Evolutionary conservation across 1,140 invertebrate species (phyloP), one percentile per base, ranked within the genome.

Genomic region (Drosophila kurseongensis): DNA sequence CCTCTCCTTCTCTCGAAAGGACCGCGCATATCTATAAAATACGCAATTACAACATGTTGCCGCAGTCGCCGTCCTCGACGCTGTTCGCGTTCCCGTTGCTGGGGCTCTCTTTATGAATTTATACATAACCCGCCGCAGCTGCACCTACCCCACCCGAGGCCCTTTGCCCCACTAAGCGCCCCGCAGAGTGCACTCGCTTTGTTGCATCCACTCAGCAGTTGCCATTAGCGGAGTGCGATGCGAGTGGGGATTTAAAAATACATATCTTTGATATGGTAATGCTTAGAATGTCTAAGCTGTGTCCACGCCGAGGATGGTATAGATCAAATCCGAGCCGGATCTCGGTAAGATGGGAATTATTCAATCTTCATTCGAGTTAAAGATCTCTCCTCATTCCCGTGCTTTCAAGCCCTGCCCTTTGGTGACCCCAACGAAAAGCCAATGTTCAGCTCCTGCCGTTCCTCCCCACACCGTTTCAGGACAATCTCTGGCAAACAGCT

Each of bases 41-140:
- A 88, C 84, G 84, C 84, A 88, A 88, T 88, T 88, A 88, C 80
- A 86, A 81, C 84, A 83, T 89, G 84, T 88, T 88, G 80, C 84
- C 68, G 80, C 79, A 83, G 68, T 88, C 75, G 45, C 62, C 62
- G 61, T 69, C 48, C 74, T 63, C 56, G 40, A 18, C 51, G 66
- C 75, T 13, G 58, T 61, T 40, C 65, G 16, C 50, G 12, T 27
- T 9, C 62, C 41, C 50, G 40, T 12, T 47, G 50, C 51, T 23
- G 68, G 27, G 69, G 75, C 62, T 67, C 78, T 52, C 77, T 89
- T 84, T 80, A 83, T 82, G 84, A 88, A 88, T 83, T 83, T 88
- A 86, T 86, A 78, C 78, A 71, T 69, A 58, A 52, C 58, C 65
- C 74, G 66, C 68, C 69, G 54, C 67, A 75, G 71, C 75, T 74